Evolutionary conservation across 2,113 vertebrate species (phyloP), one percentile per base, ranked within the genome.

Genomic region (Diglossa brunneiventris): DNA sequence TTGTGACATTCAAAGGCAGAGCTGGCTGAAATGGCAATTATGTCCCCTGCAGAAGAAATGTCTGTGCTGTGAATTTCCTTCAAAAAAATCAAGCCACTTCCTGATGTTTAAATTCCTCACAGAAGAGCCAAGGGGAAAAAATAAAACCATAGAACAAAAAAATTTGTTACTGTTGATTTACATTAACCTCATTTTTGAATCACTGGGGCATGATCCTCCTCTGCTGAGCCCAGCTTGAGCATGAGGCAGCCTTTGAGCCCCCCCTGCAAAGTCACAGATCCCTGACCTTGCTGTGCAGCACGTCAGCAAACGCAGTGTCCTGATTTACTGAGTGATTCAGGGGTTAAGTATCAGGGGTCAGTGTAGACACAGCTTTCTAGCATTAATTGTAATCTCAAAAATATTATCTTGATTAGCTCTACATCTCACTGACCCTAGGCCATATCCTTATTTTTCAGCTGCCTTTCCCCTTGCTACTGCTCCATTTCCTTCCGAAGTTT

Each of bases 401-500:
- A 66, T 46, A 85, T 58, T 79, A 68, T 66, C 75, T 76, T 89
- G 92, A 72, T 83, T 91, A 41, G 89, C 85, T 88, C 88, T 76
- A 49, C 4, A 2, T 88, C 59, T 63, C 67, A 1, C 59, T 94
- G 88, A 94, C 83, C 59, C 72, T 33, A 41, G 85, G 82, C 35
- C 85, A 35, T 77, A 80, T 73, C 74, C 84, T 93, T 76, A 86
- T 79, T 92, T 95, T 93, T 83, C 72, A 93, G 28, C 46, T 76
- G 94, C 79, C 59, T 87, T 89, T 15, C 53, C 47, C 35, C 13
- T 89, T 94, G 74, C 69, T 72, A 39, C 69, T 85, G 92, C 55
- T 84, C 75, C 19, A 39, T 62, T 96, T 95, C 91, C 94, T 94
- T 82, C 89, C 66, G 21, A 79, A 91, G 55, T 89, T 89, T 94